Base-by-base conservation (phyloP, 2,888 invertebrate species). In the Dryadula phaetusa region DNA sequence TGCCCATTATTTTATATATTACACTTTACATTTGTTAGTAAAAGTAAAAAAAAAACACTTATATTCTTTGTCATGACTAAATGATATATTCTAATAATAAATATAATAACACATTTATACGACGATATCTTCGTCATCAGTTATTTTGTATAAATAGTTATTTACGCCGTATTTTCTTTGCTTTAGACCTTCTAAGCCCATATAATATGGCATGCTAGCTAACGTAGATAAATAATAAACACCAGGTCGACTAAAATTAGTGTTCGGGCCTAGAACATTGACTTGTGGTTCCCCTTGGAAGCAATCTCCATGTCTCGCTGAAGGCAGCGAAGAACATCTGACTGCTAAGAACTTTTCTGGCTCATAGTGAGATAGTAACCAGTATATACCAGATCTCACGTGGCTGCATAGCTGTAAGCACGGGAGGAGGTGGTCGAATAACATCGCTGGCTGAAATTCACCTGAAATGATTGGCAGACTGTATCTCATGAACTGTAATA, bases 371-470 rank as follows among this genome's bases (percentile, higher is more conserved):
- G 91, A 82, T 0, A 81, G 49, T 0, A 82, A 69, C 86, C 86
- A 90, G 79, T 89, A 90, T 67, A 83, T 70, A 0, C 82, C 87
- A 0, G 92, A 75, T 2, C 88, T 82, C 0, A 88, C 75, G 73
- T 92, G 92, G 63, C 90, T 90, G 80, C 92, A 92, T 2, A 90
- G 72, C 54, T 82, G 79, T 68, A 91, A 83, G 72, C 91, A 91
- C 0, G 91, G 90, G 47, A 91, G 76, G 49, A 91, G 79, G 76
- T 90, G 87, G 64, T 80, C 76, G 1, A 81, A 79, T 3, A 72
- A 72, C 73, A 88, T 81, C 0, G 84, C 76, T 14, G 85, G 82
- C 72, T 92, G 92, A 74, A 77, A 90, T 79, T 92, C 92, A 66
- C 91, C 91, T 91, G 79, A 0, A 77, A 78, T 10, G n/a, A n/a